These are phyloP conservation scores for Mesorhabditis spiculigera DNA, from an alignment of 2,888 invertebrate species.

Conservation along the genomic window DNA sequence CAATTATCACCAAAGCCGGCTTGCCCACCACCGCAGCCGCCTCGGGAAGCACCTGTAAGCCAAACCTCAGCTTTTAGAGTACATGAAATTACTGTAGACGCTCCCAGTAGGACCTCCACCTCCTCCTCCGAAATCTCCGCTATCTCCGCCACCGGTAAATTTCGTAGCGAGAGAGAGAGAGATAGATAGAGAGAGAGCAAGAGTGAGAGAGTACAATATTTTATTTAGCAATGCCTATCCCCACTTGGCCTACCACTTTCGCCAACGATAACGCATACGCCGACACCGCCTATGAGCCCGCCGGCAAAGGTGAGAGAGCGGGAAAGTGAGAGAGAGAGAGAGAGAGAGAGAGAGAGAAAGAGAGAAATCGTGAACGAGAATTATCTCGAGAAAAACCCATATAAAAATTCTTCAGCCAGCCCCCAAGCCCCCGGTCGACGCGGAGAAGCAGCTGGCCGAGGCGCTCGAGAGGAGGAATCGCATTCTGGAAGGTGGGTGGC, in stretches of 20 bases:
- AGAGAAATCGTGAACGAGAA: constrained; percentile 9
- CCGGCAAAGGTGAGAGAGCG: constrained; percentile 10
- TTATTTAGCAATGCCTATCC: background rate
- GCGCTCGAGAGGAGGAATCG: constrained; percentile 26
- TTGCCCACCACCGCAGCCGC: background rate
- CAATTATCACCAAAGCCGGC: background rate
- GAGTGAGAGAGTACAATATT: no score
- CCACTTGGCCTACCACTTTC: constrained; percentile 5
- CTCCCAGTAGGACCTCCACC: background rate
- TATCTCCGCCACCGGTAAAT: background rate
- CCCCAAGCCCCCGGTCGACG: constrained; percentile 6
- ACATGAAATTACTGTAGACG: background rate
- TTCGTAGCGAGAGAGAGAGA: background rate
- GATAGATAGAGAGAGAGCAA: no score
- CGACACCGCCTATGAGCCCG: background rate
- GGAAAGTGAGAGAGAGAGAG: constrained; percentile 13
- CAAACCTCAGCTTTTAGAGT: background rate
- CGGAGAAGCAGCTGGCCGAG: constrained; percentile 25
- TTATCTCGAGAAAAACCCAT: background rate
- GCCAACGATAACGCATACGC: background rate
- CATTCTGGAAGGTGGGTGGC: constrained; percentile 26
- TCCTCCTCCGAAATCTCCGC: background rate
- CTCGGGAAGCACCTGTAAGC: background rate
- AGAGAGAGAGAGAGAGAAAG: constrained; percentile 12
- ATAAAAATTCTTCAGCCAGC: background rate